Base-by-base conservation (phyloP, 2,113 vertebrate genomes). In the Sarotherodon lohbergeri region DNA sequence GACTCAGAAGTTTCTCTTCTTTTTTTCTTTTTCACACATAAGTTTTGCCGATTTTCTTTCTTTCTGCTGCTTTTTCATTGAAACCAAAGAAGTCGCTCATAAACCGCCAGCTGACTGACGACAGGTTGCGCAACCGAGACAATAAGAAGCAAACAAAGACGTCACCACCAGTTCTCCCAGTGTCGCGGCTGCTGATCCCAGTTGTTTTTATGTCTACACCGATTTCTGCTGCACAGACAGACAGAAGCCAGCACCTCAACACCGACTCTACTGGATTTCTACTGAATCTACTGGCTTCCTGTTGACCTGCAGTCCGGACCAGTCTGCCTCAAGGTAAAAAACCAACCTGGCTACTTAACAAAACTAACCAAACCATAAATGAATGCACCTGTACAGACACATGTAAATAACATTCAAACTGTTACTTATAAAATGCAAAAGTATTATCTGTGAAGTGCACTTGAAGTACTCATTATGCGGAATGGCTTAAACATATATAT, bases 71-170 rank as follows among this genome's bases (percentile, higher is more conserved):
- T 81, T 8, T 73, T 48, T 82, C 1, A 84, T 32, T 73, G 4
- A 16, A 8, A 54, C 11, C 10, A 68, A 43, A 27, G 29, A 59
- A 83, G 41, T 61, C 54, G 46, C 82, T 50, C 6, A 54, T n/a
- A 19, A 22, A 55, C 41, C 12, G 29, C 54, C 84, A 90, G 86
- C 89, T 87, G 91, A 87, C 90, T 83, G 90, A 89, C 90, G 85
- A 90, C 84, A 87, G 61, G 85, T 95, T 93, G 88, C 90, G 92
- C 91, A 93, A 94, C 90, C 50, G 22, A 63, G 22, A 76, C 71
- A 46, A 84, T 29, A 86, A 82, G 36, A 81, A 46, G 68, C 16
- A 88, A 66, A 59, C 87, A 85, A 84, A 85, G 85, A 89, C 90
- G 91, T 90, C 90, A 92, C 5, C 71, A 27, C 80, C 93, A 87